Percentiles rank a stretch among this genome's conserved stretches.
These are phyloP conservation scores for Dasysyrphus albostriatus DNA, from an alignment of 2,888 invertebrate genomes.

Conservation along the genomic window DNA sequence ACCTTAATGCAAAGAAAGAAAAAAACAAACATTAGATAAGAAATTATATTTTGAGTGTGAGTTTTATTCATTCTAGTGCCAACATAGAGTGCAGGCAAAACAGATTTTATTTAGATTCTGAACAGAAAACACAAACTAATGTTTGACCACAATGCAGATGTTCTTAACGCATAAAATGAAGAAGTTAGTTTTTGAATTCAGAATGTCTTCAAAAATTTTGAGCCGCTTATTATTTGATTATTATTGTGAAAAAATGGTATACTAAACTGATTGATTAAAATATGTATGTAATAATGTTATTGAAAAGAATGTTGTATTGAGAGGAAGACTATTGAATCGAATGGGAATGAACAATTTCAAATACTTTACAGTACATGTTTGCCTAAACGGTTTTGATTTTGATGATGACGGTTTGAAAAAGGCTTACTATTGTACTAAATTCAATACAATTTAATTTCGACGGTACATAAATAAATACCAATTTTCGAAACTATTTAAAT, in stretches of 20 bases:
- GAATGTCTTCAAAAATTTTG: conserved; percentile 41
- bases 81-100: conserved; percentile 65
- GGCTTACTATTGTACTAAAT: too few relatives aligned
- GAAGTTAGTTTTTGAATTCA: conserved; percentile 20
- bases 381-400: not conserved
- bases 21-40: conserved; percentile 38
- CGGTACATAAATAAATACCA: too few relatives aligned
- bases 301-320: not conserved
- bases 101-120: conserved; percentile 15
- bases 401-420: not conserved
- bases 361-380: not conserved
- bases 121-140: conserved; percentile 62
- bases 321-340: not conserved
- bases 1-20: conserved; percentile 85
- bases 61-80: conserved; percentile 25
- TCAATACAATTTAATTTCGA: too few relatives aligned
- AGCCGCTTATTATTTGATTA: conserved; percentile 15
- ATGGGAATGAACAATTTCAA: not conserved
- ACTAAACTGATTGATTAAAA: not conserved
- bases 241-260: conserved; percentile 16
- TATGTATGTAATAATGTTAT: not conserved
- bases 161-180: conserved; percentile 41
- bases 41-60: not conserved
- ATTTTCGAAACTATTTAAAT: too few relatives aligned
- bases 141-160: conserved; percentile 57